Base-by-base conservation (phyloP, 37 sponge, comb jelly and placozoan genomes). In the Agelas oroides region DNA sequence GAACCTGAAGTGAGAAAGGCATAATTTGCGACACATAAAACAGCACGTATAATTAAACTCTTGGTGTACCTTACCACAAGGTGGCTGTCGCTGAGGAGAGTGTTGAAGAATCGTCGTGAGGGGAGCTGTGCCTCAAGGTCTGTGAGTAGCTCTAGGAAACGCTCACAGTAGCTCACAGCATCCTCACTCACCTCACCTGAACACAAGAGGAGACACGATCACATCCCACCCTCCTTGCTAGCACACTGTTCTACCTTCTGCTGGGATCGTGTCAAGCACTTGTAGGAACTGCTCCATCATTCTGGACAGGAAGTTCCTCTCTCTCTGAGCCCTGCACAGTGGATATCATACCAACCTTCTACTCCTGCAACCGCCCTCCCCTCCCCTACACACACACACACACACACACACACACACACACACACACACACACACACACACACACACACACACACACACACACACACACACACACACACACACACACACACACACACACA, bases 81-180 rank as follows among this genome's bases (percentile, higher is more conserved):
- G 61, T 93, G 94, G 36, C 69, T 69, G 84, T 87, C 84, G 65
- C 91, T 92, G 41, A 99, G 83, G 21, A 99, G 86, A 14, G 97
- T 96, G 77, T 96, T 96, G 89, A 99, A 92, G 89, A 96, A 99
- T 21, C 99, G 60, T 24, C 99, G 74, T 0, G 99, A 95, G 17
- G 95, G 97, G 40, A 96, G 89, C 76, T 94, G 93, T 6, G 97
- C 96, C 88, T 95, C 93, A 1, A 99, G 70, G 69, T 99, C 99
- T 20, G 73, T 93, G 17, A 96, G 56, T 36, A 99, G 84, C 90
- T 99, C 99, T 8, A 99, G 67, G 46, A 95, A 93, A 2, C 97
- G 71, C 87, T 96, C 96, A 78, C 97, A 96, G 79, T 86, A 98
- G 61, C 86, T 69, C 38, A 98, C 90, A 60, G 78, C 46, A 52